Base-by-base conservation (phyloP, 2,113 vertebrate species). In the Mormyrus lacerda region DNA sequence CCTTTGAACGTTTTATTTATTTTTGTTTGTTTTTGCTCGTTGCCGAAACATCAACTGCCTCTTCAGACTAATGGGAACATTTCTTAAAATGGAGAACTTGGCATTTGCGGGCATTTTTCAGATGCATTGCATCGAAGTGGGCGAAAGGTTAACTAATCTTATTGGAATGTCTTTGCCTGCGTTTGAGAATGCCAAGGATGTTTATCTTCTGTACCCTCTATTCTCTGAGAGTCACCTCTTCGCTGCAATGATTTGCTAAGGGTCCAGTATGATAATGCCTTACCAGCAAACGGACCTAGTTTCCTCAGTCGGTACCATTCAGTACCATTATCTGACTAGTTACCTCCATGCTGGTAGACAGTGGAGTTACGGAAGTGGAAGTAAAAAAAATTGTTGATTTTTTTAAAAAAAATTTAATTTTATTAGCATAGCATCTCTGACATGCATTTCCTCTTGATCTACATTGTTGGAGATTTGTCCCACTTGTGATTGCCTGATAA, bases 401-500 rank as follows among this genome's bases (percentile, higher is more conserved):
- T 4, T 45, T n/a, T n/a, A n/a, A n/a, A 19, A 83, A 45, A 45
- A 9, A 19, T 42, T 0, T 83, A 3, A 21, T 83, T 83, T 48
- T 85, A n/a, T 44, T 84, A 44, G 35, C 39, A 4, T n/a, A n/a
- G n/a, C n/a, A 24, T 45, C 44, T 84, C 42, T 47, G 19, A 44
- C 24, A 85, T n/a, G n/a, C 24, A 4, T 85, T 85, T 11, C 4
- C 82, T 84, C 44, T n/a, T 84, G 44, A 15, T 50, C 1, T 87
- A 8, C 31, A 15, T 27, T 87, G 50, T 55, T 55, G 47, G 47
- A 35, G 17, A 8, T 50, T 87, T 13, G 6, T 53, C 48, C 27
- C 35, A 39, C 1, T 53, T 87, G 13, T 1, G 90, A 31, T 88
- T 90, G 69, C 47, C 47, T 79, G 31, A 73, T 92, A 79, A 82